Evolutionary conservation across 1,140 invertebrate genomes (phyloP).

Genomic region (Rhynchophorus ferrugineus): DNA sequence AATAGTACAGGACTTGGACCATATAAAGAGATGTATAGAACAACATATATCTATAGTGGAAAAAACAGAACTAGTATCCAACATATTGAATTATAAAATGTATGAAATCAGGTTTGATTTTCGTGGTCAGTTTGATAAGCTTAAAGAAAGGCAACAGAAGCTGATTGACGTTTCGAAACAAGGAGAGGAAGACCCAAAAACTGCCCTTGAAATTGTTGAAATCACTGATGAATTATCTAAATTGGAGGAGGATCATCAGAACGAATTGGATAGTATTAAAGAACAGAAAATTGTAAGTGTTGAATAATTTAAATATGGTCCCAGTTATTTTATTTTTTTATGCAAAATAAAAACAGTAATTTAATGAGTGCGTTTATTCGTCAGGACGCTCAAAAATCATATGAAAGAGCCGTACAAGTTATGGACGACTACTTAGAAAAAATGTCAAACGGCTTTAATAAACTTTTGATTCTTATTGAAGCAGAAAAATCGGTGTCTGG

Average conservation of each 20-base stretch:
- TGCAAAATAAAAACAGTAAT: not conserved
- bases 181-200: constrained; percentile 9
- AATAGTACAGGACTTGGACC: constrained; percentile 13
- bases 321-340: not conserved
- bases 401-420: constrained; percentile 14
- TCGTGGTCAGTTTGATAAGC: constrained; percentile 11
- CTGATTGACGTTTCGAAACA: constrained; percentile 6
- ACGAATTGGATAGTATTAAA: constrained; percentile 17
- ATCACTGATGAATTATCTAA: constrained; percentile 21
- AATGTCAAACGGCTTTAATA: constrained; percentile 14
- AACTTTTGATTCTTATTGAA: constrained; percentile 18
- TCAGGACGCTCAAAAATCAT: constrained; percentile 23
- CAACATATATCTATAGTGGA: constrained; percentile 14
- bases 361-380: not conserved
- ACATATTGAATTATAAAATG: constrained; percentile 26
- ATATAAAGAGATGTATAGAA: constrained; percentile 12
- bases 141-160: constrained; percentile 13
- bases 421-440: constrained; percentile 20
- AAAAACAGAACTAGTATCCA: constrained; percentile 23
- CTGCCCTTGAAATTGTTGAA: constrained; percentile 17
- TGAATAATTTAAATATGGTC: not conserved
- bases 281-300: constrained; percentile 24
- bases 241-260: constrained; percentile 20
- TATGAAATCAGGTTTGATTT: constrained; percentile 25
- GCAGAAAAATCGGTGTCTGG: constrained; percentile 12